Conservation (phyloP, 2,797 vertebrate genomes). For the Tragopan temminckii region DNA sequence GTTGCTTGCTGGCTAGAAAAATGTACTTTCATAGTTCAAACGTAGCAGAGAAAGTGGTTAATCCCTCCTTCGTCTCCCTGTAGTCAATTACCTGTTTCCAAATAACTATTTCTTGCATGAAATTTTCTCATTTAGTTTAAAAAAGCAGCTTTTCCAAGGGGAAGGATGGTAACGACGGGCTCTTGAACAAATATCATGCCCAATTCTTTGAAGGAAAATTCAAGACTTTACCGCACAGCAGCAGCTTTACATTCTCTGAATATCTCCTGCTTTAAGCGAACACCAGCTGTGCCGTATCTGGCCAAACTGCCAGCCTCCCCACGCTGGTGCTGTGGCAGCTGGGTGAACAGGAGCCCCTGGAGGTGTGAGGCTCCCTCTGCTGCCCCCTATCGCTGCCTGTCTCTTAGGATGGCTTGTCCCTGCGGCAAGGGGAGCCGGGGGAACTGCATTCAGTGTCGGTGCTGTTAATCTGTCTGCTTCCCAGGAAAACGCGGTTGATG, state of each 20-base stretch:
- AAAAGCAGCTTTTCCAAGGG: background rate
- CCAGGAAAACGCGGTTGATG: background rate
- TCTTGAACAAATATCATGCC: constrained; percentile 40
- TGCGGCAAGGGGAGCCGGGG: background rate
- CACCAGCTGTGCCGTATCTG: background rate
- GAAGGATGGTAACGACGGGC: background rate
- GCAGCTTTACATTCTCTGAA: constrained; percentile 49
- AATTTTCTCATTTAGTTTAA: constrained; percentile 7
- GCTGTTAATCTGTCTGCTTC: background rate
- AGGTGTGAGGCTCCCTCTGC: background rate
- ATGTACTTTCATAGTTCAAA: background rate
- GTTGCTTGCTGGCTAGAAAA: background rate
- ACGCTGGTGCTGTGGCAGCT: constrained; percentile 44
- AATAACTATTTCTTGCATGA: background rate
- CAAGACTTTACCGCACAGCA: constrained; percentile 48
- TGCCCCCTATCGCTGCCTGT: background rate
- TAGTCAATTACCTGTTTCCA: background rate
- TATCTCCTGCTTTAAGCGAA: constrained; percentile 23
- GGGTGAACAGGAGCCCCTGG: background rate
- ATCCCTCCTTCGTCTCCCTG: background rate
- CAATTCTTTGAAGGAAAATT: constrained; percentile 65
- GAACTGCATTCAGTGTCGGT: background rate
- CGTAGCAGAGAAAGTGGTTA: background rate
- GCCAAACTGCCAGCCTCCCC: background rate
- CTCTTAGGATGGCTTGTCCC: accelerated